Evolutionary conservation across 2,113 vertebrate genomes (phyloP).

Genomic region (Seriola quinqueradiata): DNA sequence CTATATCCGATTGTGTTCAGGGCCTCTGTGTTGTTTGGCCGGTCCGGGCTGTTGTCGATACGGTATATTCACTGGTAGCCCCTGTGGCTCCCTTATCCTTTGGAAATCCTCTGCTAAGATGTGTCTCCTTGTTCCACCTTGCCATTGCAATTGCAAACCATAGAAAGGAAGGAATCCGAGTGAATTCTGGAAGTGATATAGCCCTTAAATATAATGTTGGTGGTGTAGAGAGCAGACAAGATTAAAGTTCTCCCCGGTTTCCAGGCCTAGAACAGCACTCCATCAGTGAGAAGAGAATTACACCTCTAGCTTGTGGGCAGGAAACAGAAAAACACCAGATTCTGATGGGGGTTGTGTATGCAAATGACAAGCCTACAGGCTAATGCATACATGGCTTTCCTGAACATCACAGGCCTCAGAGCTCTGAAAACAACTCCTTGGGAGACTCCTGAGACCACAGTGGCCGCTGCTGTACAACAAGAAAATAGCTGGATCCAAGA

Average conservation of each 20-base stretch:
- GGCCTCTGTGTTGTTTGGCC: slow-evolving; percentile 45
- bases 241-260: not conserved
- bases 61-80: not conserved
- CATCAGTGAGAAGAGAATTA: not conserved
- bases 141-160: not conserved
- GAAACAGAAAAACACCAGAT: not conserved
- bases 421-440: not conserved
- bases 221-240: not conserved
- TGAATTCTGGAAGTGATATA: slow-evolving; percentile 13
- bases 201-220: slow-evolving; percentile 8
- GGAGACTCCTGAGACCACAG: slow-evolving; percentile 15
- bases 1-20: slow-evolving; percentile 44
- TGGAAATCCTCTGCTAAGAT: slow-evolving; percentile 24
- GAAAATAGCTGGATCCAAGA: not conserved
- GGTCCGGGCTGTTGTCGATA: slow-evolving; percentile 25
- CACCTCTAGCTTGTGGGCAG: slow-evolving; percentile 16
- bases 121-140: not conserved
- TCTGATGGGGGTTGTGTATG: not conserved
- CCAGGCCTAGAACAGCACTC: not conserved
- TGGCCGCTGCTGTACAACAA: not conserved
- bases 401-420: not conserved
- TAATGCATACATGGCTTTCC: not conserved
- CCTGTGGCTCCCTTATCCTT: not conserved
- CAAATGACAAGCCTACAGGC: not conserved
- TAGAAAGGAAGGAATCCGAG: not conserved